These are phyloP conservation scores for Tipula confusa DNA, from an alignment of 2,888 invertebrate species.

Conservation along the genomic window DNA sequence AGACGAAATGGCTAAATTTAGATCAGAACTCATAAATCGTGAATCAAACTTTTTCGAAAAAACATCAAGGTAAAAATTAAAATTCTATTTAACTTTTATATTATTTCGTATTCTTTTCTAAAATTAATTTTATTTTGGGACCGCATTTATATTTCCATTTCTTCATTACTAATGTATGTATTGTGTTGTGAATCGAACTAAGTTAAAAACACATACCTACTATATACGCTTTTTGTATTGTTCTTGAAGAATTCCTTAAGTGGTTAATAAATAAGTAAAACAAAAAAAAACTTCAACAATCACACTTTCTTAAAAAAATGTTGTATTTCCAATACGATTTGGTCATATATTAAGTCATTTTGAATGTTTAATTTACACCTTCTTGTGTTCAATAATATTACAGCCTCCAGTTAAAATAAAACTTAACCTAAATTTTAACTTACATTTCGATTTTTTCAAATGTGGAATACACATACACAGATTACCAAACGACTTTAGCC, in stretches of 20 bases:
- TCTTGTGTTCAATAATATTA: neutral
- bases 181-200: no score
- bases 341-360: no score
- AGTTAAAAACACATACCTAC: no score
- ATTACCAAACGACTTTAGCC: no score
- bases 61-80: slow-evolving; percentile 69
- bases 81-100: neutral
- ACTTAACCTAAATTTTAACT: neutral
- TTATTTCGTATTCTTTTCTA: neutral
- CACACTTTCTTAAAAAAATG: neutral
- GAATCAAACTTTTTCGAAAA: slow-evolving; percentile 90
- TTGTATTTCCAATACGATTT: neutral
- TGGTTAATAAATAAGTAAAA: neutral
- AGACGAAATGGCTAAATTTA: slow-evolving; percentile 94
- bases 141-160: neutral
- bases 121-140: neutral
- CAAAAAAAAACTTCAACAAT: neutral
- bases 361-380: neutral
- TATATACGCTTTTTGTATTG: neutral
- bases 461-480: neutral
- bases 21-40: slow-evolving; percentile 87
- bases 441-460: neutral
- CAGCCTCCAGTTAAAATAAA: neutral
- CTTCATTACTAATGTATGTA: neutral
- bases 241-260: slow-evolving; percentile 12